phyloP scores from a whole-genome alignment of 2,113 vertebrate genomes.

The Corvus hawaiiensis region DNA sequence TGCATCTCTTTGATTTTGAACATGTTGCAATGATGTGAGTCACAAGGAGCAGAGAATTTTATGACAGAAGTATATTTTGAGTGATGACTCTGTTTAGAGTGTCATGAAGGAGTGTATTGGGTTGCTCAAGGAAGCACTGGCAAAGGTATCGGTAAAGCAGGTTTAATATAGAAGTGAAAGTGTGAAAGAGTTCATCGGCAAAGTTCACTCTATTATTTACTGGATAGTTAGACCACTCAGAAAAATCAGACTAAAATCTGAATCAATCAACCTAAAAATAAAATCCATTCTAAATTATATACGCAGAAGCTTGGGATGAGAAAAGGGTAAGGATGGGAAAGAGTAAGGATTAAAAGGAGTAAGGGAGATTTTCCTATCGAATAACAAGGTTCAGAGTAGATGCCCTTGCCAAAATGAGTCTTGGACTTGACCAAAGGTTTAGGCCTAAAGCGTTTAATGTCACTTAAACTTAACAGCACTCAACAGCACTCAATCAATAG shows the following conservation, averaged over 20 bases:
- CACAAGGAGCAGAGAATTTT: neutral
- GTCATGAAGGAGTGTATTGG: neutral
- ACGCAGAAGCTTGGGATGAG: neutral
- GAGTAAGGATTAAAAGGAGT: neutral
- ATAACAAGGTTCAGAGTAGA: neutral
- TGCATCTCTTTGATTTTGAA: neutral
- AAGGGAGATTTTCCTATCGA: neutral
- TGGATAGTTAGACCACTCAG: neutral
- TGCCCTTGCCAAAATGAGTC: neutral
- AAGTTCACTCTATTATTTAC: neutral
- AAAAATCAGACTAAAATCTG: neutral
- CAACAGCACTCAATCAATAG: neutral
- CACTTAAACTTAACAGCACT: neutral
- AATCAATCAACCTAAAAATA: neutral
- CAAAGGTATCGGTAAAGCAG: neutral
- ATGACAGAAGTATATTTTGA: neutral
- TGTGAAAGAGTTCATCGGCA: accelerated
- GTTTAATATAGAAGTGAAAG: neutral
- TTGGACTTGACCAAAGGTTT: neutral
- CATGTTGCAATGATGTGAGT: neutral
- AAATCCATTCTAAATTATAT: neutral
- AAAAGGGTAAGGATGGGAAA: neutral
- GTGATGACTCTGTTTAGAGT: neutral
- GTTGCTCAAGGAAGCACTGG: neutral
- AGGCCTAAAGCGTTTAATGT: neutral